Conservation (phyloP, 2,113 vertebrate genomes). For the Lepus timidus region DNA sequence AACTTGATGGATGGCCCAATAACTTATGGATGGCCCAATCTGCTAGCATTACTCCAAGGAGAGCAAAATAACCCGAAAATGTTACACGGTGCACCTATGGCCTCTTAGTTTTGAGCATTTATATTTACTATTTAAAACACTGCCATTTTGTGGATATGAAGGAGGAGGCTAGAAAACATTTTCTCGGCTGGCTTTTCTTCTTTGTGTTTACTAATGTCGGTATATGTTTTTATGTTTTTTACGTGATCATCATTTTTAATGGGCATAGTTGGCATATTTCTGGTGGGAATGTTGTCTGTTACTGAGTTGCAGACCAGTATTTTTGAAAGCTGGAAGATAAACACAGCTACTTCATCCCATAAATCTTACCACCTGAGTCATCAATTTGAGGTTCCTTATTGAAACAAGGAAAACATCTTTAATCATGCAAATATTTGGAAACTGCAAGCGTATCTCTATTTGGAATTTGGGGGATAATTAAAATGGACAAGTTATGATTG, state of each 20-base stretch:
- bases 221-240: background rate
- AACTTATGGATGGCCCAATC: background rate
- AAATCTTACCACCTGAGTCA: conserved; percentile 77
- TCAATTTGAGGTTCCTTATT: conserved; percentile 71
- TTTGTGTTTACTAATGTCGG: background rate
- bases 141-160: conserved; percentile 27
- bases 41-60: background rate
- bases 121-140: conserved; percentile 50
- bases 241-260: conserved; percentile 49
- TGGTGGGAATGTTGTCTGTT: conserved; percentile 56
- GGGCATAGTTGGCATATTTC: conserved; percentile 26
- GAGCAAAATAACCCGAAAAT: conserved; percentile 38
- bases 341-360: conserved; percentile 61
- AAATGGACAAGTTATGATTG: conserved; percentile 77
- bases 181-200: conserved; percentile 57
- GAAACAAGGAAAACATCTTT: conserved; percentile 77
- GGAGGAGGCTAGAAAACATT: background rate
- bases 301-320: conserved; percentile 21
- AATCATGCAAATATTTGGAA: conserved; percentile 81
- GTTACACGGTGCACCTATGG: background rate
- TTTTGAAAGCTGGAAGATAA: conserved; percentile 72
- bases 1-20: background rate
- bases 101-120: conserved; percentile 55
- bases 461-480: conserved; percentile 82
- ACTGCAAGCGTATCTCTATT: conserved; percentile 66